Evolutionary conservation across 2,797 vertebrate genomes (phyloP).

Genomic region (Jordanella pulchra): DNA sequence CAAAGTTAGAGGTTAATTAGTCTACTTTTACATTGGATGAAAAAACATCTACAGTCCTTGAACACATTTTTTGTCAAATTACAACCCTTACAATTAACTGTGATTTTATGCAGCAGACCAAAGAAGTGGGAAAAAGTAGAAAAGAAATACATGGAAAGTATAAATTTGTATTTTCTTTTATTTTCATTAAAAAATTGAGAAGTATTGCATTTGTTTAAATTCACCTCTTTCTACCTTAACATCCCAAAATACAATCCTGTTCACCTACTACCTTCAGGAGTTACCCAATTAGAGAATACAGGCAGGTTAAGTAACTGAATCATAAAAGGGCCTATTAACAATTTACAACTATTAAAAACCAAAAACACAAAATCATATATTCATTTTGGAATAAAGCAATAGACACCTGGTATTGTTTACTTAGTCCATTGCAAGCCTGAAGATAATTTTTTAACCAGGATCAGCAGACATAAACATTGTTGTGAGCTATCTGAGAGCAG

Average conservation of each 20-base stretch:
- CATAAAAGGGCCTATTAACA: neutral
- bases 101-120: neutral
- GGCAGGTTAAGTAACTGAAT: neutral
- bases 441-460: too few relatives aligned
- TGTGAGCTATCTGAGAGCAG: too few relatives aligned
- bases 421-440: too few relatives aligned
- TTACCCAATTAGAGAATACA: neutral
- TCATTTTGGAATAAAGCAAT: too few relatives aligned
- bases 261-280: neutral
- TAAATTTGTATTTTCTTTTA: neutral
- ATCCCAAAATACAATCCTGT: neutral
- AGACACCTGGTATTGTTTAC: too few relatives aligned
- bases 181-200: neutral
- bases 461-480: too few relatives aligned
- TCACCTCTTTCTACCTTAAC: neutral
- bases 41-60: neutral
- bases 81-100: neutral
- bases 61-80: neutral
- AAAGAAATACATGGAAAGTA: too few relatives aligned
- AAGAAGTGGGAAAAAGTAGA: neutral
- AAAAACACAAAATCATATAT: too few relatives aligned
- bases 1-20: slow-evolving; percentile 4
- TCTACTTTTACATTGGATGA: neutral
- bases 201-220: neutral
- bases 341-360: too few relatives aligned